These are phyloP conservation scores for Parascotia fuliginaria DNA, from an alignment of 2,888 invertebrate genomes.

Conservation along the genomic window DNA sequence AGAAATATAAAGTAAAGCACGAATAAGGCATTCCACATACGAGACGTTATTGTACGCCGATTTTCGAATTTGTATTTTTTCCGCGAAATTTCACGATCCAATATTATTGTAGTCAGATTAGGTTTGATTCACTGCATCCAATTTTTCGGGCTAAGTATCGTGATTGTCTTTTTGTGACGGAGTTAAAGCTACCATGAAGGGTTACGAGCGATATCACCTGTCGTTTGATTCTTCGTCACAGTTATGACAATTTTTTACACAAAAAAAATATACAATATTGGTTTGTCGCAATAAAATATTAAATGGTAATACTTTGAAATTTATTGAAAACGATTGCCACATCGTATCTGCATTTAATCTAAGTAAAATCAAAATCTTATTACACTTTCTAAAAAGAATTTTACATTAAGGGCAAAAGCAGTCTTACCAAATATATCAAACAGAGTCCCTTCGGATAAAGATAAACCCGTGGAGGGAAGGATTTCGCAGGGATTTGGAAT, in stretches of 20 bases:
- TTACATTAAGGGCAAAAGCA: constrained; percentile 36
- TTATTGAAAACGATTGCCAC: constrained; percentile 14
- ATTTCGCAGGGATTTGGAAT: constrained; percentile 61
- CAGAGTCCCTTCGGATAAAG: constrained; percentile 63
- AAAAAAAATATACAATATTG: not conserved
- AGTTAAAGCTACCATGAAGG: constrained; percentile 14
- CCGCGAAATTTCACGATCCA: constrained; percentile 11
- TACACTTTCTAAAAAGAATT: constrained; percentile 38
- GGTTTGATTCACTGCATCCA: constrained; percentile 31
- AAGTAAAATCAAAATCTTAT: constrained; percentile 31
- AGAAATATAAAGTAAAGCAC: constrained; percentile 44
- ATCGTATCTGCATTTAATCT: constrained; percentile 36
- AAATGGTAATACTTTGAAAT: constrained; percentile 7
- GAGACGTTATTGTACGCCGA: constrained; percentile 18
- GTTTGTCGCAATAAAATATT: constrained; percentile 14
- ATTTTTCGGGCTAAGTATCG: constrained; percentile 13
- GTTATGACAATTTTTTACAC: not conserved
- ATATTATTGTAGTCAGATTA: constrained; percentile 27
- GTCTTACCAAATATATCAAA: constrained; percentile 59
- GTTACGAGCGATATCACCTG: constrained; percentile 8
- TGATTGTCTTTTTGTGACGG: constrained; percentile 23
- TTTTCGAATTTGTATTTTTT: constrained; percentile 31
- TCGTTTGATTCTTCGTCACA: not conserved
- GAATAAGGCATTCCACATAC: constrained; percentile 9
- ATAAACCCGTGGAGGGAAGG: constrained; percentile 61